Evolutionary conservation across 2,113 vertebrate species (phyloP).

Genomic region (Hemiscyllium ocellatum): DNA sequence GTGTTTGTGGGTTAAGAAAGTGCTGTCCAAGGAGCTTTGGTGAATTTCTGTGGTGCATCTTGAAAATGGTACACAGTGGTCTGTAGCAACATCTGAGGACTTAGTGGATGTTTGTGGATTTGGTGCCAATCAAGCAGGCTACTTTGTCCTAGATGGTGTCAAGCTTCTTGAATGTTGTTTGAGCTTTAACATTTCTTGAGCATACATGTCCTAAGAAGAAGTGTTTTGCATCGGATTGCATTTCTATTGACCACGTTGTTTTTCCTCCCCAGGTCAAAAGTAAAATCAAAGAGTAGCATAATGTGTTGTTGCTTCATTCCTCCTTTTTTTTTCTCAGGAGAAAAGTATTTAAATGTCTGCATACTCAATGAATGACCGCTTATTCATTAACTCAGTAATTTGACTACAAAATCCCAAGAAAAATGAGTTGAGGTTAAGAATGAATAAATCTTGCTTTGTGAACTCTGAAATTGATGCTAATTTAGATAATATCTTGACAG

Average conservation of each 20-base stretch:
- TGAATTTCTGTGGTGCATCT: too few species aligned
- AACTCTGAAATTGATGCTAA: background rate
- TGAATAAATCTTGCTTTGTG: background rate
- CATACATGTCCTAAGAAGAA: background rate
- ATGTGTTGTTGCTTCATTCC: background rate
- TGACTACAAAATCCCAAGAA: background rate
- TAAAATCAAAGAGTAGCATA: background rate
- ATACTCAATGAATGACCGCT: background rate
- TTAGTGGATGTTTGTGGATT: too few species aligned
- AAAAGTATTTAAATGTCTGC: background rate
- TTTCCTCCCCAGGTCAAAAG: background rate
- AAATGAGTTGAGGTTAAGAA: background rate
- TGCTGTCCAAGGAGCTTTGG: too few species aligned
- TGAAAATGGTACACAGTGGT: too few species aligned
- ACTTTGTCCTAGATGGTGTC: too few species aligned
- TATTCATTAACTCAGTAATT: background rate
- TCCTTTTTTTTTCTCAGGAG: background rate
- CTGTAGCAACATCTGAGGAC: too few species aligned
- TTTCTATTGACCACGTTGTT: background rate
- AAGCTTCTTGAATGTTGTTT: too few species aligned
- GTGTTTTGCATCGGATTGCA: background rate
- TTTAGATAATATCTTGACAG: background rate
- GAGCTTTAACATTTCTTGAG: too few species aligned
- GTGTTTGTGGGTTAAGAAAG: too few species aligned
- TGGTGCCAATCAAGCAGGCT: too few species aligned